These are phyloP conservation scores for Drosophila busckii DNA, from an alignment of 1,140 invertebrate genomes.

Conservation along the genomic window DNA sequence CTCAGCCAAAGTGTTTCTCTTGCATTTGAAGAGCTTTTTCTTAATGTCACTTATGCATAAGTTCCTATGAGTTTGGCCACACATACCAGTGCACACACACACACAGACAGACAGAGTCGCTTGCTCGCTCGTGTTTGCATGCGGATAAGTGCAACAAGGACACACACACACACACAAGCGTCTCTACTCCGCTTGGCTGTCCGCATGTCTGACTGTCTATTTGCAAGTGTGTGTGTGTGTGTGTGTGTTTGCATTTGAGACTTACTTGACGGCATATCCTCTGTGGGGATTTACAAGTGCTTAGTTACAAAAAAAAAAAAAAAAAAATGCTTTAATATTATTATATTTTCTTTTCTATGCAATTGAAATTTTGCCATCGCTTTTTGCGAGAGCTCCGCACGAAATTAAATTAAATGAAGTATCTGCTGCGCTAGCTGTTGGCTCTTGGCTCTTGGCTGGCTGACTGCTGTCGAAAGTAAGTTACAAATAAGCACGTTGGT, in stretches of 20 bases:
- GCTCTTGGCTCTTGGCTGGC: too few species aligned
- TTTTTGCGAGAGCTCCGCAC: conserved; percentile 16
- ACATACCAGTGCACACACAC: conserved; percentile 22
- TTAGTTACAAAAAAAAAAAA: conserved; percentile 77
- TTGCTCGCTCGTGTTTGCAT: conserved; percentile 58
- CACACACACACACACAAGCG: conserved; percentile 48
- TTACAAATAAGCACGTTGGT: conserved; percentile 11
- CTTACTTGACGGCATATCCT: conserved; percentile 77
- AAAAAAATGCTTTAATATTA: conserved; percentile 77
- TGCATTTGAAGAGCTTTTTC: conserved; percentile 77
- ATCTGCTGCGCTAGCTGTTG: conserved; percentile 11
- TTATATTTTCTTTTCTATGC: conserved; percentile 74
- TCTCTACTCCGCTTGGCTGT: conserved; percentile 15
- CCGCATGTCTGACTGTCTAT: not conserved
- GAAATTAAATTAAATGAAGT: conserved; percentile 69
- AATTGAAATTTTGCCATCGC: conserved; percentile 33
- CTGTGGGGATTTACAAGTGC: conserved; percentile 77
- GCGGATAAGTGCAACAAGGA: conserved; percentile 60
- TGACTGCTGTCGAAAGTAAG: conserved; percentile 19
- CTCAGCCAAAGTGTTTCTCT: conserved; percentile 72
- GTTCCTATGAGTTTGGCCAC: conserved; percentile 72
- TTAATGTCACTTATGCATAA: conserved; percentile 78
- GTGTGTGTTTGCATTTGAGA: conserved; percentile 68
- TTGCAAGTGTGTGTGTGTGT: conserved; percentile 5
- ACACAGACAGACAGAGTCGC: conserved; percentile 15